These are phyloP conservation scores for Apis florea DNA, from an alignment of 1,140 invertebrate species.

Conservation along the genomic window DNA sequence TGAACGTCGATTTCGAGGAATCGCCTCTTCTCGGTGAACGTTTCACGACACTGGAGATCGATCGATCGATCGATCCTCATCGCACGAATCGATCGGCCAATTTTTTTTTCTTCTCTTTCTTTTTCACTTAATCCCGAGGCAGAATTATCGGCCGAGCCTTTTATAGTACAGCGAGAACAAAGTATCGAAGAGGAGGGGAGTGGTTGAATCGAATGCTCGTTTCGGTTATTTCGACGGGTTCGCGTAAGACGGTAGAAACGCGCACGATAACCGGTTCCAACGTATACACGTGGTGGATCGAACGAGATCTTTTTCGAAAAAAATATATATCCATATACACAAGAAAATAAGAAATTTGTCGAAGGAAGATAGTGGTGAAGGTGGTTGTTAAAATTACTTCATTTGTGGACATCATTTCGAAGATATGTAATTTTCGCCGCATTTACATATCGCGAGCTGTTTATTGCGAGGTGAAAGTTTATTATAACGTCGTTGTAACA, in stretches of 20 bases:
- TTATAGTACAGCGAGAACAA: constrained; percentile 1
- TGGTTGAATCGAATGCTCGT: background rate
- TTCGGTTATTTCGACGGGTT: background rate
- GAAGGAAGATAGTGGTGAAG: too few relatives aligned
- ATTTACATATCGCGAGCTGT: background rate
- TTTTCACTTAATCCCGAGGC: constrained; percentile 14
- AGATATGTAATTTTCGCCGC: background rate
- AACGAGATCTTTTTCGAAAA: background rate
- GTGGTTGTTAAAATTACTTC: background rate
- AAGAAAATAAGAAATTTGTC: background rate
- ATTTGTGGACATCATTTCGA: background rate
- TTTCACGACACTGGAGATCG: background rate
- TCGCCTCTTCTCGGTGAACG: background rate
- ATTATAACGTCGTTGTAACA: background rate
- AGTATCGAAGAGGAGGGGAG: background rate
- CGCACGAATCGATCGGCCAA: background rate
- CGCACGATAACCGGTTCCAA: constrained; percentile 11
- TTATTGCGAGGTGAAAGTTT: background rate
- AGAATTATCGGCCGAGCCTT: constrained; percentile 1
- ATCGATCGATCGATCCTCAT: constrained; percentile 20
- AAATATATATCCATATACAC: background rate
- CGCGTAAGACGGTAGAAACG: constrained; percentile 17
- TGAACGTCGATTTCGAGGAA: constrained; percentile 60
- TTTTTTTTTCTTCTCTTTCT: background rate
- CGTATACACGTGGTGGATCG: background rate